Conservation (phyloP, 2,888 invertebrate species). For the Drosophila neutralis region DNA sequence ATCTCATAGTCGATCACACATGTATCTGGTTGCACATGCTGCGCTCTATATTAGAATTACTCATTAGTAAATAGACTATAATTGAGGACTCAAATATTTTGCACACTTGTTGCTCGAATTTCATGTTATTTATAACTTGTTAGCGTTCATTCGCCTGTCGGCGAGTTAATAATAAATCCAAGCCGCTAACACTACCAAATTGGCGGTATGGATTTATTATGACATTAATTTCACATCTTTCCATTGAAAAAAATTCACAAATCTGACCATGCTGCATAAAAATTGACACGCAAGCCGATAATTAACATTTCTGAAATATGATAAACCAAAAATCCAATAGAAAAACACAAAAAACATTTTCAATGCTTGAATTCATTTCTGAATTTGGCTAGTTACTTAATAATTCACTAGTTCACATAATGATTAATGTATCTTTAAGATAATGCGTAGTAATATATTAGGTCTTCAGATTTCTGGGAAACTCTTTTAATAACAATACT, state of each 20-base stretch:
- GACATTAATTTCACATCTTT: not conserved
- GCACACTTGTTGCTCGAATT: slow-evolving; percentile 21
- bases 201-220: not conserved
- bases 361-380: not conserved
- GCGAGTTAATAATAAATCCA: not conserved
- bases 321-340: not conserved
- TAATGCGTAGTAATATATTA: not conserved
- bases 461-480: not conserved
- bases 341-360: not conserved
- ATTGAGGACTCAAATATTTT: slow-evolving; percentile 50
- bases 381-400: not conserved
- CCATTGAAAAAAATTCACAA: not conserved
- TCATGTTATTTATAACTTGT: slow-evolving; percentile 21
- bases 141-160: slow-evolving; percentile 11
- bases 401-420: not conserved
- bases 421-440: not conserved
- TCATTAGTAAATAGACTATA: slow-evolving; percentile 47
- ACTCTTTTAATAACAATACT: not conserved
- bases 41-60: slow-evolving; percentile 28
- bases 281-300: not conserved
- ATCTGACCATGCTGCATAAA: not conserved
- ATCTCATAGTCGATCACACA: not conserved
- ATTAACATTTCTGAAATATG: not conserved
- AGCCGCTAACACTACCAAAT: not conserved
- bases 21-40: slow-evolving; percentile 34